phyloP scores from a whole-genome alignment of 2,888 invertebrate genomes.

The Drosophila flavopinicola region DNA sequence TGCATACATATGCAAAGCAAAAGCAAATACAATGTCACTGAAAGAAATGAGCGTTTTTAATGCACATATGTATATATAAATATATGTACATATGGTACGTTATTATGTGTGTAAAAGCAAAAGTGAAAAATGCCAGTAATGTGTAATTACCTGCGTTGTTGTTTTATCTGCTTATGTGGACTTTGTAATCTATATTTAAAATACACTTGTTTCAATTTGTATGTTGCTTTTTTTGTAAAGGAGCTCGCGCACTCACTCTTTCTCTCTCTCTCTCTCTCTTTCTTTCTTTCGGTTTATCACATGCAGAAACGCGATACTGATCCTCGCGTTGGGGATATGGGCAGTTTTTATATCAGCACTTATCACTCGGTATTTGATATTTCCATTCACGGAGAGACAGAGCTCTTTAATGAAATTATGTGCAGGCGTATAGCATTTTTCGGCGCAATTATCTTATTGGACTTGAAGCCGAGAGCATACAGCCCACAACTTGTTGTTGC shows the following conservation, averaged over 20 bases:
- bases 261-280: conserved; percentile 7
- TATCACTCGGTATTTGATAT: conserved; percentile 14
- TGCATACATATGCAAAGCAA: conserved; percentile 43
- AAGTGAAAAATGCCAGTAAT: conserved; percentile 48
- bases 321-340: conserved; percentile 80
- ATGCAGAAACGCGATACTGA: conserved; percentile 75
- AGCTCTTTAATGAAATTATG: conserved; percentile 36
- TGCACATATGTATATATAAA: conserved; percentile 11
- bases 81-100: background rate
- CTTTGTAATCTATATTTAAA: conserved; percentile 68
- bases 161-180: conserved; percentile 55
- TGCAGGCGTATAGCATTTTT: conserved; percentile 37
- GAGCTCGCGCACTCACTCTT: conserved; percentile 23
- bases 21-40: conserved; percentile 49
- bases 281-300: conserved; percentile 27
- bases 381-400: conserved; percentile 13
- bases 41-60: conserved; percentile 36
- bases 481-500: conserved; percentile 58
- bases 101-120: conserved; percentile 38
- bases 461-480: conserved; percentile 21
- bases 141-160: conserved; percentile 62
- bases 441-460: conserved; percentile 50
- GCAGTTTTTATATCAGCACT: conserved; percentile 25
- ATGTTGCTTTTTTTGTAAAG: conserved; percentile 25
- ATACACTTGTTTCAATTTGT: conserved; percentile 62